phyloP scores from a whole-genome alignment of 2,888 invertebrate genomes.

The Xestia xanthographa region DNA sequence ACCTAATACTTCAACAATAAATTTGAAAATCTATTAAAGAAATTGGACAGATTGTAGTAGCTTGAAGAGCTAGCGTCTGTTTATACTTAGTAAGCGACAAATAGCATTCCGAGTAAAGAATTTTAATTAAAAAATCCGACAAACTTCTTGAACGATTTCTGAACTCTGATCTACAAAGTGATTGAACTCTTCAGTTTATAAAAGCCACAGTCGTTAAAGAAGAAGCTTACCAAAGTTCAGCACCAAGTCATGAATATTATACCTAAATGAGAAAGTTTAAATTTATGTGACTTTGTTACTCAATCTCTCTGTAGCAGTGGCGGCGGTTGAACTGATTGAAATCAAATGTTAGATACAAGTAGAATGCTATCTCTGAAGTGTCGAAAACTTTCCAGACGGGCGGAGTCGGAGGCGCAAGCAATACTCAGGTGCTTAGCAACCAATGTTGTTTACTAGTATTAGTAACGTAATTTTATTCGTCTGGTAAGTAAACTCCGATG shows the following conservation, averaged over 20 bases:
- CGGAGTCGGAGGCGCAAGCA: background rate
- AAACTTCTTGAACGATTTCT: background rate
- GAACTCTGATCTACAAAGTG: conserved; percentile 7
- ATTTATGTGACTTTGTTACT: conserved; percentile 25
- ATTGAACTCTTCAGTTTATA: conserved; percentile 20
- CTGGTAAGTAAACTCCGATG: conserved; percentile 6
- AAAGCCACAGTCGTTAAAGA: conserved; percentile 20
- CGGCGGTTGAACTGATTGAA: conserved; percentile 29
- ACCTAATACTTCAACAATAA: too few species aligned
- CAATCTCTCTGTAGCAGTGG: conserved; percentile 23
- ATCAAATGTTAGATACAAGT: conserved; percentile 9
- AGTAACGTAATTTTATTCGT: background rate
- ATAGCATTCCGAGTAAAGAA: background rate
- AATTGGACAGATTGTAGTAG: too few species aligned
- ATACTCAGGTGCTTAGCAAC: background rate
- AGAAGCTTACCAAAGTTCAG: conserved; percentile 16
- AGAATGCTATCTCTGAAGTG: conserved; percentile 2
- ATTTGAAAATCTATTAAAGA: too few species aligned
- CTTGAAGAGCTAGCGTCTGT: too few species aligned
- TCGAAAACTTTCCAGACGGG: conserved; percentile 37
- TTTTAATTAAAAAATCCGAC: background rate
- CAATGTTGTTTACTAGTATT: conserved; percentile 7
- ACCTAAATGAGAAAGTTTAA: conserved; percentile 31
- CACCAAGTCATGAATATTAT: conserved; percentile 19
- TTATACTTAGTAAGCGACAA: background rate